These are phyloP conservation scores for Bubo bubo DNA, from an alignment of 2,113 vertebrate genomes.

Conservation along the genomic window DNA sequence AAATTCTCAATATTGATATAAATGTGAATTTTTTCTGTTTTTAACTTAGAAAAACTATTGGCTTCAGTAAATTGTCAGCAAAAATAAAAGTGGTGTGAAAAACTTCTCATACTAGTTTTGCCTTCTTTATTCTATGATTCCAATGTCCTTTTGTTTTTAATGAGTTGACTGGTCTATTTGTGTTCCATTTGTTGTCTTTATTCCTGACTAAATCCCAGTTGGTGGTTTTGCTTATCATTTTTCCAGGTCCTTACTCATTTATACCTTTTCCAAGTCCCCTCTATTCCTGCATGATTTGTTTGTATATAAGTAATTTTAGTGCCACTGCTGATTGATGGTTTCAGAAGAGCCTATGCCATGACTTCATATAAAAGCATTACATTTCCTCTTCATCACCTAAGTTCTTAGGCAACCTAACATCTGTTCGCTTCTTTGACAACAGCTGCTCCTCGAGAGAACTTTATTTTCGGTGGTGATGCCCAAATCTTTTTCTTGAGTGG, in stretches of 20 bases:
- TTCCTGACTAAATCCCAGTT: not conserved
- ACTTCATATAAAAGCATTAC: not conserved
- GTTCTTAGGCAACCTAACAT: not conserved
- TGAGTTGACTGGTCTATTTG: not conserved
- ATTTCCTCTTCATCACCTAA: not conserved
- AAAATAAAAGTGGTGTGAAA: not conserved
- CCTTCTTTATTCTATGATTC: not conserved
- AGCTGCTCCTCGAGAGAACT: not conserved
- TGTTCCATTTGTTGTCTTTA: not conserved
- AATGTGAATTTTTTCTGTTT: not conserved
- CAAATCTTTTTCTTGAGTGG: not conserved
- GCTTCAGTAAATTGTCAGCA: not conserved
- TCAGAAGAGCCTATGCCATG: not conserved
- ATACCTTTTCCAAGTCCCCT: not conserved
- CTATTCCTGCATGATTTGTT: not conserved
- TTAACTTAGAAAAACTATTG: not conserved
- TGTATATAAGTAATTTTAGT: not conserved
- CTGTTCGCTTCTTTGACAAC: not conserved
- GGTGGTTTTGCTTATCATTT: not conserved
- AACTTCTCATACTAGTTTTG: not conserved
- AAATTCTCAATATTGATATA: not conserved
- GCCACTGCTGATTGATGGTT: not conserved
- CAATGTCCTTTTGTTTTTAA: not conserved
- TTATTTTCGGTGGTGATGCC: not conserved
- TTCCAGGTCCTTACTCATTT: not conserved